Evolutionary conservation across 2,797 vertebrate genomes (phyloP).

Genomic region (Lepus townsendii): DNA sequence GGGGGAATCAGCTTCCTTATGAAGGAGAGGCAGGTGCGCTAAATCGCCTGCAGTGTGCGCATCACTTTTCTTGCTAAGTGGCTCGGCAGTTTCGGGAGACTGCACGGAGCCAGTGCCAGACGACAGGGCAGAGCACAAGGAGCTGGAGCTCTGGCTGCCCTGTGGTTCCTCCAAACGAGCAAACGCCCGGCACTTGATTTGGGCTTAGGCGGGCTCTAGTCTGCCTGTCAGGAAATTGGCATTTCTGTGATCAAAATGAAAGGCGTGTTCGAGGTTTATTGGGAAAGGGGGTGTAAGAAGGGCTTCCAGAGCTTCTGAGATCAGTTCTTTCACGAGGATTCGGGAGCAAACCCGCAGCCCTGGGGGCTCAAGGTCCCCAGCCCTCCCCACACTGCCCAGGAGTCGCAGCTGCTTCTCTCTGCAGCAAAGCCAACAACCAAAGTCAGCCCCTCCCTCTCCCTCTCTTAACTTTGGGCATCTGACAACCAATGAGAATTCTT

Average conservation of each 20-base stretch:
- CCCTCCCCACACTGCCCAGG: too few relatives aligned
- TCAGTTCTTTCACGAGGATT: conserved; percentile 73
- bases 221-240: conserved; percentile 66
- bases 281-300: conserved; percentile 59
- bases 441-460: neutral
- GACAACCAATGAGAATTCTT: neutral
- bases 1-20: neutral
- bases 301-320: conserved; percentile 69
- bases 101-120: neutral
- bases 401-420: neutral
- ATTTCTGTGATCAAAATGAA: conserved; percentile 74
- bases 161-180: neutral
- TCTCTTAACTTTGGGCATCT: neutral
- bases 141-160: neutral
- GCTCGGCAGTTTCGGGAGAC: conserved; percentile 49
- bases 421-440: too few relatives aligned
- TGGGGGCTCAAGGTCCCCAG: too few relatives aligned
- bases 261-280: conserved; percentile 54
- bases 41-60: neutral
- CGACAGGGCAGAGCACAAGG: neutral
- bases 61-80: conserved; percentile 40
- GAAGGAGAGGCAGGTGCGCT: neutral
- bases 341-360: neutral
- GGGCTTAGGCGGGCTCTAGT: conserved; percentile 44
- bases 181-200: conserved; percentile 5